Conservation (phyloP, 2,113 vertebrate species). For the Suncus etruscus region DNA sequence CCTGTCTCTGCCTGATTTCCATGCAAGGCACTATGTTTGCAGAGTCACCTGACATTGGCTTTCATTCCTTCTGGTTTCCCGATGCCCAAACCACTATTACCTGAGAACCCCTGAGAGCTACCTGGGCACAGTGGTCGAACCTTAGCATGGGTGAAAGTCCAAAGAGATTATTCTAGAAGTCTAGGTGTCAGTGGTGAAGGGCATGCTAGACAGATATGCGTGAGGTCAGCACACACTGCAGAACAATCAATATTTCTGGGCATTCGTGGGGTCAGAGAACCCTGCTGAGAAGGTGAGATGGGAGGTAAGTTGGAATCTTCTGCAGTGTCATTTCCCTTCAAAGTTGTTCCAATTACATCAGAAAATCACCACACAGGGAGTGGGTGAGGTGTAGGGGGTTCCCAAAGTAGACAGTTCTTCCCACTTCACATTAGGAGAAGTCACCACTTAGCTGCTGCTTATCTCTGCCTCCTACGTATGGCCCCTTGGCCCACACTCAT, state of each 20-base stretch:
- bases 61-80: no score
- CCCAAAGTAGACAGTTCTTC: constrained; percentile 80
- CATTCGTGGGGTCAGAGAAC: constrained; percentile 38
- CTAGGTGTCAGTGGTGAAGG: constrained; percentile 35
- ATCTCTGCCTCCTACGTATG: constrained; percentile 69
- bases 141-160: neutral
- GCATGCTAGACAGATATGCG: neutral
- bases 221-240: neutral
- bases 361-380: constrained; percentile 71
- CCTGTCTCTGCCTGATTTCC: neutral
- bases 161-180: neutral
- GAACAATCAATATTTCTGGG: constrained; percentile 55
- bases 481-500: constrained; percentile 60
- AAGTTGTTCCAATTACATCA: constrained; percentile 52
- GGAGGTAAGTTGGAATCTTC: neutral
- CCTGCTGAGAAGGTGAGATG: neutral
- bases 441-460: constrained; percentile 77
- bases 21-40: neutral
- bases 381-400: constrained; percentile 76
- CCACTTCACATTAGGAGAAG: constrained; percentile 82
- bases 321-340: constrained; percentile 66
- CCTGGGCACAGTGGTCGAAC: neutral
- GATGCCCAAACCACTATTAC: no score
- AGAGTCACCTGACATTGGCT: neutral
- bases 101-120: neutral